Evolutionary conservation across 2,113 vertebrate genomes (phyloP).

Genomic region (Corythornis vintsioides): DNA sequence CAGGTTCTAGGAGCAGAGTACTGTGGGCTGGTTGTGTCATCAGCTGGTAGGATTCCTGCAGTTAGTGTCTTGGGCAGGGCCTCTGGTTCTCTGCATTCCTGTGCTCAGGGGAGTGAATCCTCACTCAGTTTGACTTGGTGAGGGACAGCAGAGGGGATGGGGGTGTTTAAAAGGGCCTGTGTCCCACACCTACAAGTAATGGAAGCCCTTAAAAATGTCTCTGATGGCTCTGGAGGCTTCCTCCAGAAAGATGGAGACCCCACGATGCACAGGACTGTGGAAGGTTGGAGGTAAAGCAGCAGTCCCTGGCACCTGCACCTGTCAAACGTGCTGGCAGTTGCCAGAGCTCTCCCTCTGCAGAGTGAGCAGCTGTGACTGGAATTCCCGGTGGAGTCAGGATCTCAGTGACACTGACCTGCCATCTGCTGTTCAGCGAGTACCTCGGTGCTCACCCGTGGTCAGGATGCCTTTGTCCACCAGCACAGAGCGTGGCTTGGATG

Average conservation of each 20-base stretch:
- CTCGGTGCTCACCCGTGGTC: not conserved
- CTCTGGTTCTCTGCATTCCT: not conserved
- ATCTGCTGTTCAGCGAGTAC: slow-evolving; percentile 3
- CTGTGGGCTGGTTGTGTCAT: not conserved
- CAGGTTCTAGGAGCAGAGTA: not conserved
- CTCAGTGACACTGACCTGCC: not conserved
- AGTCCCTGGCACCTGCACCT: slow-evolving; percentile 14
- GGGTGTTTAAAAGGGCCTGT: not conserved
- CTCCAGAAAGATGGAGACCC: not conserved
- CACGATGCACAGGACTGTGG: not conserved
- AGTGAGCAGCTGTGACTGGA: slow-evolving; percentile 45
- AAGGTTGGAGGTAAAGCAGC: not conserved
- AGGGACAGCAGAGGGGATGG: not conserved
- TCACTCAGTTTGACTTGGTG: not conserved
- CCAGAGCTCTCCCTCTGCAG: slow-evolving; percentile 7
- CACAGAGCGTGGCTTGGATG: not conserved
- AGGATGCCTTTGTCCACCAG: not conserved
- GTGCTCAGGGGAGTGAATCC: not conserved
- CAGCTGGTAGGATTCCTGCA: not conserved
- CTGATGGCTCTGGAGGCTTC: not conserved
- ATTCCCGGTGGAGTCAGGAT: not conserved
- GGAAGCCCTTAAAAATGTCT: not conserved
- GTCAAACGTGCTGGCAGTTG: not conserved
- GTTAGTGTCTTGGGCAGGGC: not conserved
- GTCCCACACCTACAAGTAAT: not conserved